phyloP scores from a whole-genome alignment of 1,140 invertebrate genomes.

The Drosophila guanche region DNA sequence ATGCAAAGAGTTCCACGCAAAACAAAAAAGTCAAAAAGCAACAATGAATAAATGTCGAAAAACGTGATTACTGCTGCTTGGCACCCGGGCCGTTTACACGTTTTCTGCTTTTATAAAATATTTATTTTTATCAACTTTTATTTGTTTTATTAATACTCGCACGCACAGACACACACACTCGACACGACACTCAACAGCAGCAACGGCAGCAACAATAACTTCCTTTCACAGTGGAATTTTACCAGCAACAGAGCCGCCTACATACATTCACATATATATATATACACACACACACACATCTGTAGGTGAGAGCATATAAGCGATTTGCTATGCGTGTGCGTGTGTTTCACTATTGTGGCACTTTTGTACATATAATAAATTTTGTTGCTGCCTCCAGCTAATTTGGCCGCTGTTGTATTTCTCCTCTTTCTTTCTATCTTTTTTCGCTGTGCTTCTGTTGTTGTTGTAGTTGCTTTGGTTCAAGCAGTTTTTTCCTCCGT shows the following conservation, averaged over 20 bases:
- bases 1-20: slow-evolving; percentile 8
- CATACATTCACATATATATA: slow-evolving; percentile 48
- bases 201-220: slow-evolving; percentile 58
- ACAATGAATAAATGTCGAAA: slow-evolving; percentile 47
- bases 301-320: slow-evolving; percentile 23
- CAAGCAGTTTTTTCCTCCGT: slow-evolving; percentile 22
- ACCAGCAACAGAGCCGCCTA: slow-evolving; percentile 59
- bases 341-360: slow-evolving; percentile 63
- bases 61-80: slow-evolving; percentile 58
- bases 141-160: slow-evolving; percentile 70
- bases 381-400: slow-evolving; percentile 67
- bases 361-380: slow-evolving; percentile 39
- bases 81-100: slow-evolving; percentile 49
- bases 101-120: slow-evolving; percentile 59
- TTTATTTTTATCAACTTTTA: slow-evolving; percentile 38
- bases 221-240: slow-evolving; percentile 77
- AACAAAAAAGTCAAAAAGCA: slow-evolving; percentile 37
- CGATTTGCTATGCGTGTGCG: slow-evolving; percentile 20
- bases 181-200: slow-evolving; percentile 1
- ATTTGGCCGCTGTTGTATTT: slow-evolving; percentile 51
- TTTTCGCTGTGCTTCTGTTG: too few relatives aligned
- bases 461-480: slow-evolving; percentile 43
- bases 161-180: background rate
- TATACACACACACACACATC: slow-evolving; percentile 3
- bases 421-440: slow-evolving; percentile 29